A percentile compares a stretch with the other conserved stretches of the same genome.
Conservation (phyloP, 2,888 invertebrate genomes). For the Mellilla xanthometata region DNA sequence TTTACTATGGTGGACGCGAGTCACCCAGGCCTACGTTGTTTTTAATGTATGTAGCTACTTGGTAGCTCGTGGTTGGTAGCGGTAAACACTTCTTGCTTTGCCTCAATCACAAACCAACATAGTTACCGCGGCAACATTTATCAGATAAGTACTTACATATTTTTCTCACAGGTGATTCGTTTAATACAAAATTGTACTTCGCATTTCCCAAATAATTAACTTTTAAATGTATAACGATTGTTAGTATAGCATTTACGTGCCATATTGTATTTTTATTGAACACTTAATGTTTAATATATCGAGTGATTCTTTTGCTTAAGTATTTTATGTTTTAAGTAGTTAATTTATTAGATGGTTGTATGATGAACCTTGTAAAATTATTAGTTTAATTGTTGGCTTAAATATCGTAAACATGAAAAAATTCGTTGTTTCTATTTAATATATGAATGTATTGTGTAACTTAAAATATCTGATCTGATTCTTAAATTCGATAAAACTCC, state of each 20-base stretch:
- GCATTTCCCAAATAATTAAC: slow-evolving; percentile 4
- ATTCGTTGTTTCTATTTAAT: too few species aligned
- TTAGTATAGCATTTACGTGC: slow-evolving; percentile 10
- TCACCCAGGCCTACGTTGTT: slow-evolving; percentile 59
- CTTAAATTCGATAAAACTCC: too few species aligned
- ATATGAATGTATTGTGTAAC: too few species aligned
- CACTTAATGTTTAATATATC: too few species aligned
- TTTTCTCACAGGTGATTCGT: neutral
- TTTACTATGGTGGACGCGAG: slow-evolving; percentile 49
- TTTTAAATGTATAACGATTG: slow-evolving; percentile 4
- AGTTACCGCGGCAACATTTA: neutral
- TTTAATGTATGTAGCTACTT: slow-evolving; percentile 37
- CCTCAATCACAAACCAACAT: slow-evolving; percentile 4
- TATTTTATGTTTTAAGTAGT: too few species aligned
- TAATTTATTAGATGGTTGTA: too few species aligned
- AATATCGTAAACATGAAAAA: too few species aligned
- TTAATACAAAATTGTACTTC: slow-evolving; percentile 1
- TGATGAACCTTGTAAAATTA: too few species aligned
- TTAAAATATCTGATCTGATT: too few species aligned
- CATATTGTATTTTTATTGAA: slow-evolving; percentile 8
- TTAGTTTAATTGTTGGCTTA: too few species aligned
- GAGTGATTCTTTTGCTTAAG: too few species aligned
- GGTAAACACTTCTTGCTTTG: slow-evolving; percentile 7
- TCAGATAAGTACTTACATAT: slow-evolving; percentile 1
- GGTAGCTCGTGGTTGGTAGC: slow-evolving; percentile 27